phyloP scores from a whole-genome alignment of 2,888 invertebrate genomes.

The Peribatodes rhomboidaria region DNA sequence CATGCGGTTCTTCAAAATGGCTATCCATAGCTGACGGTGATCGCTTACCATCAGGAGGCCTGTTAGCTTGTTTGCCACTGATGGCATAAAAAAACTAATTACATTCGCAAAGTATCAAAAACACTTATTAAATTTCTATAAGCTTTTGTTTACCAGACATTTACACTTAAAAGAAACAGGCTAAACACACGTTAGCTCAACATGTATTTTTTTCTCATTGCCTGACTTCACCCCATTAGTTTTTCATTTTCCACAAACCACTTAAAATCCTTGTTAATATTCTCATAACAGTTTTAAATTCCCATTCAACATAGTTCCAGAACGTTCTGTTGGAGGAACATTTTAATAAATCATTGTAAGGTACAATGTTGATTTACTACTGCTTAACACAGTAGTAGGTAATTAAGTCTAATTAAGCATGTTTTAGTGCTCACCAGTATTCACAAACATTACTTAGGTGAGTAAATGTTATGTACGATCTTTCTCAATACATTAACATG shows the following conservation, averaged over 20 bases:
- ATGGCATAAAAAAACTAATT: too few species aligned
- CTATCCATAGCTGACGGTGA: too few species aligned
- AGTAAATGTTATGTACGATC: too few species aligned
- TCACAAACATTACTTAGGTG: too few species aligned
- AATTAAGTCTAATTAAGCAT: conserved; percentile 38
- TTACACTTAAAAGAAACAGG: conserved; percentile 1
- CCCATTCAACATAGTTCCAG: conserved; percentile 48
- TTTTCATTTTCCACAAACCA: conserved; percentile 47
- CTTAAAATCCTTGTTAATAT: conserved; percentile 48
- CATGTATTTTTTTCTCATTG: conserved; percentile 26
- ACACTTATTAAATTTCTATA: not conserved
- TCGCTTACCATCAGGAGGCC: too few species aligned
- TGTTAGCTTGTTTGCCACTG: too few species aligned
- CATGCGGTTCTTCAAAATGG: too few species aligned
- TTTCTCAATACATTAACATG: too few species aligned
- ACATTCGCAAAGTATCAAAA: too few species aligned
- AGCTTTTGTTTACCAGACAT: not conserved
- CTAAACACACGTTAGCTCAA: conserved; percentile 1
- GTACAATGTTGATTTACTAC: conserved; percentile 41
- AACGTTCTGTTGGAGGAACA: conserved; percentile 30
- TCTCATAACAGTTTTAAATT: conserved; percentile 49
- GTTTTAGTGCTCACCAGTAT: conserved; percentile 8
- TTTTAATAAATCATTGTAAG: conserved; percentile 45
- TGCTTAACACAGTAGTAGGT: conserved; percentile 36
- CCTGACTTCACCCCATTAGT: conserved; percentile 45